Evolutionary conservation across 2,888 invertebrate species (phyloP).

Genomic region (Oconnorella tubifera): DNA sequence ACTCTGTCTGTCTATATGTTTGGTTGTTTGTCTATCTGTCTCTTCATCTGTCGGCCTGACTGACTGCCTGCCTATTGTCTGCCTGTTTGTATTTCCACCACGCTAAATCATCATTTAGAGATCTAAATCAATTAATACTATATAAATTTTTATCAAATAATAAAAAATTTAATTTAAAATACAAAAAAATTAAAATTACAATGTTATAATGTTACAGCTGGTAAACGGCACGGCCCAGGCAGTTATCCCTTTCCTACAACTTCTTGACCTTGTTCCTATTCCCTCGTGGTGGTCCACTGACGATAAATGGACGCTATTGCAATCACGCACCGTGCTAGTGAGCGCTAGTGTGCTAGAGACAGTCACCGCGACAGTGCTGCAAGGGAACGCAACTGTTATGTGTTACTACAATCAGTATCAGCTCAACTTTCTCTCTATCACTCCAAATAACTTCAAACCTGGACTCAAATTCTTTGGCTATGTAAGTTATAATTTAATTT

Average conservation of each 20-base stretch:
- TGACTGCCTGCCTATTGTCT: background rate
- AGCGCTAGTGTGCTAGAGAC: conserved; percentile 10
- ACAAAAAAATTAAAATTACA: background rate
- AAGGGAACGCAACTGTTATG: conserved; percentile 3
- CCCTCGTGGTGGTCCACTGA: conserved; percentile 6
- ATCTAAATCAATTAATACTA: too few species aligned
- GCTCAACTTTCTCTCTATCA: conserved; percentile 7
- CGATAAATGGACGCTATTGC: background rate
- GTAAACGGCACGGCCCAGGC: conserved; percentile 8
- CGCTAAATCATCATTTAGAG: too few species aligned
- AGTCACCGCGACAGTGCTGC: background rate
- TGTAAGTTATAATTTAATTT: conserved; percentile 1
- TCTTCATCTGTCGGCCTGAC: background rate
- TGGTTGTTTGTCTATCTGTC: background rate
- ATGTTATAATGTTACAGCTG: conserved; percentile 1
- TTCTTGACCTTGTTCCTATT: conserved; percentile 9
- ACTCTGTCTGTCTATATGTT: too few species aligned
- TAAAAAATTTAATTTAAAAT: background rate
- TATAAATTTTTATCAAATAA: too few species aligned
- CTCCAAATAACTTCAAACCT: conserved; percentile 11
- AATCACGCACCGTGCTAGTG: conserved; percentile 1
- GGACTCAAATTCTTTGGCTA: conserved; percentile 6
- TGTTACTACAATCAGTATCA: background rate
- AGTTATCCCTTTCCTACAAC: background rate
- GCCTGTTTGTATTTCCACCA: too few species aligned